Percentiles rank a stretch among this genome's conserved stretches.
Evolutionary conservation across 2,888 invertebrate species (phyloP).

Genomic region (Nomada ferruginata): DNA sequence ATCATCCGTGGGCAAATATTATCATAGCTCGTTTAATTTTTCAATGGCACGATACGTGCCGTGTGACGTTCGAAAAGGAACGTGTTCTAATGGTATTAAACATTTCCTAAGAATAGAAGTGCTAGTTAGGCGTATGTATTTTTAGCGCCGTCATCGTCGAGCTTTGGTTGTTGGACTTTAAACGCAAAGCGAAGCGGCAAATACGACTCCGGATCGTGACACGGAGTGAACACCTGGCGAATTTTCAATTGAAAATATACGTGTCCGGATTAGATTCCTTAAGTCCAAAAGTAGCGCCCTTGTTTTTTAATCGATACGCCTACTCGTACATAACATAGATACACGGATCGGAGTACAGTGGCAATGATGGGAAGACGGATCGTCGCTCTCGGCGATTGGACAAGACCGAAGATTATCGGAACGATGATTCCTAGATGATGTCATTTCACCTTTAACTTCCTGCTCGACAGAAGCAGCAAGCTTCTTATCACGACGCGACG

Average conservation of each 20-base stretch:
- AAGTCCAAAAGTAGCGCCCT: too few relatives aligned
- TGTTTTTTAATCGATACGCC: too few relatives aligned
- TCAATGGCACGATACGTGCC: background rate
- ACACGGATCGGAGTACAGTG: too few relatives aligned
- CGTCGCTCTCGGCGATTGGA: background rate
- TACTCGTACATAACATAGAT: too few relatives aligned
- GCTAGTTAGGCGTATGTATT: background rate
- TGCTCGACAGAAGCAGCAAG: background rate
- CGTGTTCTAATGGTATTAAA: slow-evolving; percentile 8
- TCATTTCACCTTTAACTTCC: background rate
- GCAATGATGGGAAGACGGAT: too few relatives aligned
- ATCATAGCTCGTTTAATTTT: background rate
- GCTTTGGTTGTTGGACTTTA: background rate
- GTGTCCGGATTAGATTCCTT: background rate
- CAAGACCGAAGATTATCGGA: background rate
- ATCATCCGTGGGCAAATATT: slow-evolving; percentile 6
- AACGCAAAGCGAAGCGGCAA: background rate
- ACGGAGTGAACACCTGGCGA: background rate
- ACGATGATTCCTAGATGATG: background rate
- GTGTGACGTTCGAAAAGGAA: background rate
- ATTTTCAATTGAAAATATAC: background rate
- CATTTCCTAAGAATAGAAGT: slow-evolving; percentile 31
- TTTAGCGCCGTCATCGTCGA: slow-evolving; percentile 13
- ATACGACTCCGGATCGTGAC: background rate
- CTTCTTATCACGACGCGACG: background rate